These are phyloP conservation scores for Parelbella ahira DNA, from an alignment of 2,888 invertebrate species.

Conservation along the genomic window DNA sequence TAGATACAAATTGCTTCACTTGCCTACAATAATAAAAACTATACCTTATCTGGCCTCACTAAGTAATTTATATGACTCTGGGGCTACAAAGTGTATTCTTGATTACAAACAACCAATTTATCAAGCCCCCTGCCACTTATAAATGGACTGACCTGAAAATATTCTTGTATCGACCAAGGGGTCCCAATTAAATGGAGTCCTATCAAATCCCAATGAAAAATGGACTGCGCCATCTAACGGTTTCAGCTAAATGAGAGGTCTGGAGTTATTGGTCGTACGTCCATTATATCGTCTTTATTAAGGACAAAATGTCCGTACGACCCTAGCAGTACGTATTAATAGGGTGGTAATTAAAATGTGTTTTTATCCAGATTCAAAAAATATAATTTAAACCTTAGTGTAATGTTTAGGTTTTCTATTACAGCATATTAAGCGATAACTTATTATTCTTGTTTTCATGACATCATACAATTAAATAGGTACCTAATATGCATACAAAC, in stretches of 20 bases:
- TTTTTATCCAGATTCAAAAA: too few species aligned
- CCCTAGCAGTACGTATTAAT: too few species aligned
- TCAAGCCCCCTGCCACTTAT: conserved; percentile 34
- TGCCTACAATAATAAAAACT: conserved; percentile 70
- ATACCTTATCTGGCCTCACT: conserved; percentile 65
- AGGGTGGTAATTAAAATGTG: not conserved
- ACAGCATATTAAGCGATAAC: too few species aligned
- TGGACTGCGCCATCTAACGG: conserved; percentile 26
- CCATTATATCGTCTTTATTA: conserved; percentile 34
- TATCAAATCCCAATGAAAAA: conserved; percentile 35
- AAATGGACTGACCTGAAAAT: conserved; percentile 8
- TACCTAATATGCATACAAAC: too few species aligned
- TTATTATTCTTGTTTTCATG: too few species aligned
- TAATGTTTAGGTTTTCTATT: too few species aligned
- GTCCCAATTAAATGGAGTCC: conserved; percentile 7
- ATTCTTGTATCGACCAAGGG: conserved; percentile 4
- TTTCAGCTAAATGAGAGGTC: conserved; percentile 31
- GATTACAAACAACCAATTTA: conserved; percentile 59
- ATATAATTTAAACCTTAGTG: too few species aligned
- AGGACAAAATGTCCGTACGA: conserved; percentile 1
- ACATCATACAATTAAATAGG: too few species aligned
- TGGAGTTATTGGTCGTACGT: conserved; percentile 34
- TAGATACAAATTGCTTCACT: conserved; percentile 51
- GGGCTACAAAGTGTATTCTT: conserved; percentile 56
- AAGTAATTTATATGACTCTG: conserved; percentile 67